A percentile compares a stretch with the other conserved stretches of the same genome.
Conservation (phyloP, 2,113 vertebrate genomes). For the Rousettus leschenaultii region DNA sequence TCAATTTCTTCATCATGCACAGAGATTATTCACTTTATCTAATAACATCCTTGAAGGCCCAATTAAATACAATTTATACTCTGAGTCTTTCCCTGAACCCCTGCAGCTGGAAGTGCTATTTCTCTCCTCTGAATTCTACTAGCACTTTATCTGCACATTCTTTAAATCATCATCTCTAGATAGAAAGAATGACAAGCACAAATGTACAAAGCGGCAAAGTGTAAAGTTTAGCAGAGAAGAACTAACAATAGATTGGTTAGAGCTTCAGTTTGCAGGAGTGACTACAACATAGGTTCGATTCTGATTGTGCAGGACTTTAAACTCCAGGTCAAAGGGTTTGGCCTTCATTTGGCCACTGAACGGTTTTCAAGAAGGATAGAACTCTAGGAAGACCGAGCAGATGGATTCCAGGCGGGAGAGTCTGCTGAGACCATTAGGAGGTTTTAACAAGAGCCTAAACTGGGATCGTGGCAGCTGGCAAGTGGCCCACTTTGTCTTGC, state of each 20-base stretch:
- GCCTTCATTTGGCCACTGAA: background rate
- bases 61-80: background rate
- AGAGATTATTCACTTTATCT: background rate
- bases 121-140: background rate
- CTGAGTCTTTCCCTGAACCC: background rate
- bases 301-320: too few species aligned
- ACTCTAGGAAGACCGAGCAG: background rate
- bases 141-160: background rate
- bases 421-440: background rate
- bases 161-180: background rate
- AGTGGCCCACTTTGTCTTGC: background rate
- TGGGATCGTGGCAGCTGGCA: background rate
- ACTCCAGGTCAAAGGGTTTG: background rate
- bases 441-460: background rate
- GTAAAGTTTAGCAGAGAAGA: background rate
- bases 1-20: background rate
- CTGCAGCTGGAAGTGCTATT: background rate
- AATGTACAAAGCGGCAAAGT: accelerated
- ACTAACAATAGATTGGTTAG: background rate
- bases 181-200: background rate
- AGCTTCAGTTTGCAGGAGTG: accelerated
- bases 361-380: background rate
- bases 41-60: background rate
- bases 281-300: background rate
- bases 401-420: background rate